A percentile compares a stretch with the other conserved stretches of the same genome.
Evolutionary conservation across 1,140 invertebrate genomes (phyloP).

Genomic region (Hydropsyche tenuis): DNA sequence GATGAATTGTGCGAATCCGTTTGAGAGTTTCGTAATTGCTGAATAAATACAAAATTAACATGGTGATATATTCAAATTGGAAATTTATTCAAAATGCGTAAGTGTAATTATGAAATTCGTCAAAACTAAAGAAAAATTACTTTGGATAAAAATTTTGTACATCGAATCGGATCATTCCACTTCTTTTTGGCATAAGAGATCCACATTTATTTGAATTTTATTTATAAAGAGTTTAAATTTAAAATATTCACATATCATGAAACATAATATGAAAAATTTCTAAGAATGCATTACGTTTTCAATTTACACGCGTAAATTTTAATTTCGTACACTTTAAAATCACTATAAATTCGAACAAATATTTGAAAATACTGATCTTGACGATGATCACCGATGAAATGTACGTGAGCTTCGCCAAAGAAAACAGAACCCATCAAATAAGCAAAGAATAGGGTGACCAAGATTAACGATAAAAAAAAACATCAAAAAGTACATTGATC

Average conservation of each 20-base stretch:
- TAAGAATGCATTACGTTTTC: too few relatives aligned
- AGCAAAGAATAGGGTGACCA: not conserved
- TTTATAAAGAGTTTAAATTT: too few relatives aligned
- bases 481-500: too few relatives aligned
- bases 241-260: too few relatives aligned
- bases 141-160: conserved; percentile 41
- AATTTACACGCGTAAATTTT: too few relatives aligned
- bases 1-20: conserved; percentile 62
- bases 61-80: not conserved
- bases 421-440: not conserved
- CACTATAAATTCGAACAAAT: not conserved
- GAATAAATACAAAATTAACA: conserved; percentile 28
- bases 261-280: too few relatives aligned
- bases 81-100: not conserved
- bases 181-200: conserved; percentile 57
- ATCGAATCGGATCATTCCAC: conserved; percentile 23
- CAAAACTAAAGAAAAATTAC: conserved; percentile 15
- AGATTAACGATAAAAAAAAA: too few relatives aligned
- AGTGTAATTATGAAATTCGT: not conserved
- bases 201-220: conserved; percentile 52
- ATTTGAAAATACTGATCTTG: conserved; percentile 16
- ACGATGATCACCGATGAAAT: conserved; percentile 4
- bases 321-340: too few relatives aligned
- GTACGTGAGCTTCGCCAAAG: not conserved
- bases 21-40: conserved; percentile 64